These are phyloP conservation scores for Lamellibrachia satsuma DNA, from an alignment of 2,888 invertebrate genomes.

Conservation along the genomic window DNA sequence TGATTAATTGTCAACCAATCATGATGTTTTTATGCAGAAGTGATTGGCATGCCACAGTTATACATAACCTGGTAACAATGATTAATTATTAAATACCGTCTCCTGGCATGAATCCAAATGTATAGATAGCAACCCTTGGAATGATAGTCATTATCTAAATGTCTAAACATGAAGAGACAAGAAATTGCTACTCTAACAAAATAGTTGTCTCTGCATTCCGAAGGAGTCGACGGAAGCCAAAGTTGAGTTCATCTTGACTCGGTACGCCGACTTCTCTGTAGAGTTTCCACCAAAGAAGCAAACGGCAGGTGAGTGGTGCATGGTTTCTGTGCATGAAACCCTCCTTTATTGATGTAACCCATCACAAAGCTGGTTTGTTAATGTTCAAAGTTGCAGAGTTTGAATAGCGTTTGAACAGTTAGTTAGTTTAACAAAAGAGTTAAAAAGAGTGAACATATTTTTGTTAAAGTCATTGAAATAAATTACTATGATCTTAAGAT, in stretches of 20 bases:
- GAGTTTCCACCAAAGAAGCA: constrained; percentile 56
- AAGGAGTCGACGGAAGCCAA: constrained; percentile 51
- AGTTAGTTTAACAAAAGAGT: no score
- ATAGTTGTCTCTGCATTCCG: neutral
- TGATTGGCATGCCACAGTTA: neutral
- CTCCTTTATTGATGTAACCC: no score
- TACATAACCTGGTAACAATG: neutral
- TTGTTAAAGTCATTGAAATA: no score
- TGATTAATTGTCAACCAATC: neutral
- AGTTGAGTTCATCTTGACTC: constrained; percentile 61
- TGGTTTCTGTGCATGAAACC: neutral
- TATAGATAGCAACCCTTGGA: no score
- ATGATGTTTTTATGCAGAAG: neutral
- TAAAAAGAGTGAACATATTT: no score
- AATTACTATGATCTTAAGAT: no score
- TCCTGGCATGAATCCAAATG: no score
- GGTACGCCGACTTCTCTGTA: constrained; percentile 60
- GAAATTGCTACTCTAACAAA: neutral
- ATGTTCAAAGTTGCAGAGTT: no score
- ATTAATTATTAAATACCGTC: no score
- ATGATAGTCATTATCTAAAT: neutral
- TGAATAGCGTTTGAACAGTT: no score
- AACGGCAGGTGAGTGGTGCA: constrained; percentile 50
- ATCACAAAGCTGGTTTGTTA: no score
- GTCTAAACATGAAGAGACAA: neutral